These are phyloP conservation scores for Chloromyia formosa DNA, from an alignment of 2,888 invertebrate species.

Conservation along the genomic window DNA sequence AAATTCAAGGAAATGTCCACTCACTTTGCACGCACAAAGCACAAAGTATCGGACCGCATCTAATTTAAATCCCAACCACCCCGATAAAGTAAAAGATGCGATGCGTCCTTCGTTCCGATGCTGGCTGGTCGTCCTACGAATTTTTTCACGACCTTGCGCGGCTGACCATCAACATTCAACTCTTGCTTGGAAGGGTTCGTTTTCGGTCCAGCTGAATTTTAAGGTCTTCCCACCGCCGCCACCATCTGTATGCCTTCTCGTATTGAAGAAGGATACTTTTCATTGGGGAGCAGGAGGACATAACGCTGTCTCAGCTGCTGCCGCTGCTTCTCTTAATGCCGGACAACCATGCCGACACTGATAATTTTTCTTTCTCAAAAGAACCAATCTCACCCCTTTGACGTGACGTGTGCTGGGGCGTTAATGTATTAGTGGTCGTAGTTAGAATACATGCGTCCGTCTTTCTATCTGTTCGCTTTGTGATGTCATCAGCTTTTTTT, in stretches of 20 bases:
- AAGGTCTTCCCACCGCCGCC: neutral
- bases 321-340: neutral
- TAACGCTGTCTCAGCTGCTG: conserved; percentile 34
- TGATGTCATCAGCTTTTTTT: conserved; percentile 32
- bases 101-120: too few species aligned
- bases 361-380: conserved; percentile 46
- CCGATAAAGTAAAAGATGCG: neutral
- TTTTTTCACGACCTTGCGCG: conserved; percentile 38
- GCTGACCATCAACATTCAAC: conserved; percentile 20
- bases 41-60: conserved; percentile 41
- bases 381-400: conserved; percentile 46
- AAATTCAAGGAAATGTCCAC: conserved; percentile 48
- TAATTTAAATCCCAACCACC: conserved; percentile 47
- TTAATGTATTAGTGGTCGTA: conserved; percentile 9
- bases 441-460: neutral
- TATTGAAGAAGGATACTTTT: neutral
- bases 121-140: neutral
- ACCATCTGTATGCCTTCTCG: neutral
- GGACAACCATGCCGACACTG: conserved; percentile 40
- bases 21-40: conserved; percentile 42
- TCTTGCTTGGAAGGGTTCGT: neutral
- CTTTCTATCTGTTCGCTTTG: conserved; percentile 11
- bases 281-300: neutral
- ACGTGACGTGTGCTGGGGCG: neutral
- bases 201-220: conserved; percentile 30